Base-by-base conservation (phyloP, 2,888 invertebrate species). In the Agrochola litura region DNA sequence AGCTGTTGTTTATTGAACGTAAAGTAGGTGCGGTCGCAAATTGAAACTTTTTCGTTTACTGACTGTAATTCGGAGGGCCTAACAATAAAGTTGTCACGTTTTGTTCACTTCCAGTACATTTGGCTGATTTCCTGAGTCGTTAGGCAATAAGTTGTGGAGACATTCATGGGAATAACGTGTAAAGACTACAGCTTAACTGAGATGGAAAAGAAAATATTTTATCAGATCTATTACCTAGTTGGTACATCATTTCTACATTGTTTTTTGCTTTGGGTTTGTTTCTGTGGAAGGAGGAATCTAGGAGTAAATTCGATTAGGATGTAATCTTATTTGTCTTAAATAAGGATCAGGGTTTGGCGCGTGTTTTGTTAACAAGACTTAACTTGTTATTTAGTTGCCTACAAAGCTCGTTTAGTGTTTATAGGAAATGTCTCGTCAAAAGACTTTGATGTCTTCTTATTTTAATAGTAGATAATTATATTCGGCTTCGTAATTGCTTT, bases 31-130 rank as follows among this genome's bases (percentile, higher is more conserved):
- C 22, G 49, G 46, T 49, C 56, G 65, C 73, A 77, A 74, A 86
- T 76, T 81, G 61, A 77, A 84, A 75, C 61, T 67, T 81, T 84
- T 84, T 77, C 37, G 67, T 79, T 81, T 81, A 76, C 60, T n/a
- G n/a, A 71, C 76, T 73, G 69, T 83, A 72, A 73, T 83, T 79
- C 43, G 54, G 56, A 22, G 56, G 12, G 75, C 66, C 56, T 74
- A n/a, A 77, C 68, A 74, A 74, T 81, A 70, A 81, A 74, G 43
- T 81, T 78, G 58, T 77, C 56, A 64, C 56, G 70, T 73, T 79
- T 73, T 41, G 64, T 74, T 70, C 49, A 41, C 58, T 72, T 70
- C 56, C 58, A 70, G 58, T 49, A 81, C 75, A 46, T 77, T 86
- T 68, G 30, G 19, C 14, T 61, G 64, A 22, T 58, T 76, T 70